Evolutionary conservation across 2,797 vertebrate species (phyloP).

Genomic region (Lycodopsis pacificus): DNA sequence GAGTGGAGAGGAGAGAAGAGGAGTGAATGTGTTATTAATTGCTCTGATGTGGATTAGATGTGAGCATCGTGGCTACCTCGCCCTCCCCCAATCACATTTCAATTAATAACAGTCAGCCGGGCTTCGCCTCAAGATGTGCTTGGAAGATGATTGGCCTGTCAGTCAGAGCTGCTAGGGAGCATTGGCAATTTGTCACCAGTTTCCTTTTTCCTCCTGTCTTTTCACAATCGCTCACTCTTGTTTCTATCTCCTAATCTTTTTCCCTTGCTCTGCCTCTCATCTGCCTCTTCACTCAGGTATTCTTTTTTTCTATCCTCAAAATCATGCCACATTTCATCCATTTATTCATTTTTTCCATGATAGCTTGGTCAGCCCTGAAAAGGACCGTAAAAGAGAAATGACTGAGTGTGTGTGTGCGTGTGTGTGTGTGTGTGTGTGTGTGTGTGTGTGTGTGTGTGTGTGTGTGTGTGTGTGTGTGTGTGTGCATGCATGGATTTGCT

Average conservation of each 20-base stretch:
- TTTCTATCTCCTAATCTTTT: slow-evolving; percentile 58
- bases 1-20: slow-evolving; percentile 51
- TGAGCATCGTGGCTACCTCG: slow-evolving; percentile 48
- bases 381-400: not conserved
- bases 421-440: slow-evolving; percentile 4
- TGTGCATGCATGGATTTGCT: not conserved
- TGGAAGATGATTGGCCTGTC: slow-evolving; percentile 84
- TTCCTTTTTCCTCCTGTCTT: slow-evolving; percentile 44
- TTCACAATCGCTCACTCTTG: slow-evolving; percentile 58
- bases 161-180: slow-evolving; percentile 74
- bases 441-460: not conserved
- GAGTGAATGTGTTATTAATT: slow-evolving; percentile 80
- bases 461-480: slow-evolving; percentile 1
- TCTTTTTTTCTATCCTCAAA: slow-evolving; percentile 36
- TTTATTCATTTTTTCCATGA: slow-evolving; percentile 68
- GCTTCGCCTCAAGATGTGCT: slow-evolving; percentile 80
- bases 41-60: slow-evolving; percentile 84
- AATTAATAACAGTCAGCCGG: slow-evolving; percentile 84
- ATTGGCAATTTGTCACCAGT: slow-evolving; percentile 72
- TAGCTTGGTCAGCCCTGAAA: slow-evolving; percentile 53
- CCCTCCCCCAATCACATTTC: slow-evolving; percentile 82
- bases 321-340: slow-evolving; percentile 61
- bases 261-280: slow-evolving; percentile 28
- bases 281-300: slow-evolving; percentile 39
- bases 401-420: not conserved